Percentiles rank a stretch among this genome's conserved stretches.
Conservation (phyloP, 1,140 invertebrate genomes). For the Drosophila athabasca region DNA sequence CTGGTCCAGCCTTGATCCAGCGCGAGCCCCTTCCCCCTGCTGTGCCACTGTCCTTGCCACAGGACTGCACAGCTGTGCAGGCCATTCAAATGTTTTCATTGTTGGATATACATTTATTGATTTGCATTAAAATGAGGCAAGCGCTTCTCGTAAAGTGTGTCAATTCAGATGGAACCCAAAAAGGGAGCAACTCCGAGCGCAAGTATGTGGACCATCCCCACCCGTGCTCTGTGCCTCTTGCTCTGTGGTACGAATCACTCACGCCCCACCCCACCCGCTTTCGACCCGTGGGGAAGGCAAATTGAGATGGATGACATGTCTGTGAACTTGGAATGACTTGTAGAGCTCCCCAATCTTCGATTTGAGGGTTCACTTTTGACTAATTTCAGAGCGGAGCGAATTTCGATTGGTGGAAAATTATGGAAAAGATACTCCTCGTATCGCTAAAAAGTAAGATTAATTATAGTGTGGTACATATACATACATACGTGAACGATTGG, state of each 20-base stretch:
- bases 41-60: neutral
- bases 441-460: constrained; percentile 1
- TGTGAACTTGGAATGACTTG: constrained; percentile 71
- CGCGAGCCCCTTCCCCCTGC: neutral
- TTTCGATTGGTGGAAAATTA: constrained; percentile 51
- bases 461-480: too few relatives aligned
- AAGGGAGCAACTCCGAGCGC: neutral
- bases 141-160: constrained; percentile 48
- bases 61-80: constrained; percentile 46
- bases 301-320: constrained; percentile 76
- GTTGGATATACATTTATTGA: constrained; percentile 68
- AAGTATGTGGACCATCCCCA: neutral
- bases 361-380: constrained; percentile 43
- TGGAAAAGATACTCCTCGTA: constrained; percentile 1
- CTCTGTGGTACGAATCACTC: neutral
- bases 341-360: constrained; percentile 12
- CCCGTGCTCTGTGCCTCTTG: neutral
- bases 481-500: too few relatives aligned
- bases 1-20: constrained; percentile 41
- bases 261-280: neutral
- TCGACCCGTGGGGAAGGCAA: neutral
- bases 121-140: constrained; percentile 54
- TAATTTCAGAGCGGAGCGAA: constrained; percentile 66
- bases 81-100: constrained; percentile 45
- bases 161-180: constrained; percentile 36